phyloP scores from a whole-genome alignment of 2,113 vertebrate species.

The Phaethon lepturus region DNA sequence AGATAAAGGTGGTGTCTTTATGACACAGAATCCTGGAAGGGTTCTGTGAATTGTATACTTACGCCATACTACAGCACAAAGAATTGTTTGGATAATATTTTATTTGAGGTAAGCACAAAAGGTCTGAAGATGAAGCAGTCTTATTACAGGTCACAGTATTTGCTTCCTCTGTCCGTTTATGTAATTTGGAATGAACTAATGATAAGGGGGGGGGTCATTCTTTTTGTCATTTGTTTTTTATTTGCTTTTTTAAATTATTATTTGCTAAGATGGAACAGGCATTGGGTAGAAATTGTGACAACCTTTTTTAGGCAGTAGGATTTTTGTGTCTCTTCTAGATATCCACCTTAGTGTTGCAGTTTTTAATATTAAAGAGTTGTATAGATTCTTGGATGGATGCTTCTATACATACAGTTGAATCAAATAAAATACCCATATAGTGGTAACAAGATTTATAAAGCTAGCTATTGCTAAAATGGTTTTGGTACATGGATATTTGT shows the following conservation, averaged over 20 bases:
- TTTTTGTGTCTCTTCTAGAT: neutral
- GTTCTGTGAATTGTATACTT: neutral
- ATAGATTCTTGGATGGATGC: neutral
- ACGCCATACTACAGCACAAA: neutral
- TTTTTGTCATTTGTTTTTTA: fast-evolving
- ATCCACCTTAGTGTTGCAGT: neutral
- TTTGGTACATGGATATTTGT: neutral
- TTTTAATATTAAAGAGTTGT: neutral
- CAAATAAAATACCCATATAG: neutral
- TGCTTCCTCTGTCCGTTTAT: neutral
- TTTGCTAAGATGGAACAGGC: neutral
- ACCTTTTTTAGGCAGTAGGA: neutral
- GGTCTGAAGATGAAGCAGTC: neutral
- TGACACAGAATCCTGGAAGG: neutral
- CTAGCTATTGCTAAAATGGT: neutral
- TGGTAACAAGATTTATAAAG: neutral
- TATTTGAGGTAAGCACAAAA: neutral
- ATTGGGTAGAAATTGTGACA: neutral
- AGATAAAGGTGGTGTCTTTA: neutral
- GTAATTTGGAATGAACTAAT: neutral
- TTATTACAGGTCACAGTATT: neutral
- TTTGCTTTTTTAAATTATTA: neutral
- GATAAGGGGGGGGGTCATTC: neutral
- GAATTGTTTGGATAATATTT: neutral
- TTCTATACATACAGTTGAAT: neutral